Conservation (phyloP, 1,140 invertebrate genomes). For the Hyles vespertilio region DNA sequence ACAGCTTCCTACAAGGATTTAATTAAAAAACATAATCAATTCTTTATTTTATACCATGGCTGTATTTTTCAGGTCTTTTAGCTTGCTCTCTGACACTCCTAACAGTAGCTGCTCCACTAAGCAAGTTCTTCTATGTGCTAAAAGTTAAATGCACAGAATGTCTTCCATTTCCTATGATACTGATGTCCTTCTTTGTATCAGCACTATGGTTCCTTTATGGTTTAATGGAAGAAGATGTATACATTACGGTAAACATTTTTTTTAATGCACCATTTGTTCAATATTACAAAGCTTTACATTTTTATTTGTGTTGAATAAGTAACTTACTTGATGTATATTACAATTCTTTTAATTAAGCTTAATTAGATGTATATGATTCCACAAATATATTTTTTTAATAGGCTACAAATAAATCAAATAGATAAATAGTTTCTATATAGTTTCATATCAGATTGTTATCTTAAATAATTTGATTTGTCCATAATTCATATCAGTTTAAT, state of each 20-base stretch:
- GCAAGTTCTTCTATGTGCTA: conserved; percentile 85
- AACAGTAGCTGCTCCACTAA: conserved; percentile 87
- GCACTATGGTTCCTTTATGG: conserved; percentile 87
- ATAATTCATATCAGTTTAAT: too few species aligned
- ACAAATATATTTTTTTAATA: too few species aligned
- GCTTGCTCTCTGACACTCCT: conserved; percentile 84
- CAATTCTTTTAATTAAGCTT: too few species aligned
- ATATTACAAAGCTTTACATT: too few species aligned
- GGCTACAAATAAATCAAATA: too few species aligned
- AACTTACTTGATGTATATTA: too few species aligned
- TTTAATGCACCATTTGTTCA: too few species aligned
- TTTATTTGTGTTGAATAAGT: too few species aligned
- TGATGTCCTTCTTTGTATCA: conserved; percentile 84
- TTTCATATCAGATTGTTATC: too few species aligned
- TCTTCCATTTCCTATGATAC: conserved; percentile 87
- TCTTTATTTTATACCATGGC: not conserved
- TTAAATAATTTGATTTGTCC: too few species aligned
- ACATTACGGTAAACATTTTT: conserved; percentile 78
- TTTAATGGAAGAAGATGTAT: conserved; percentile 81
- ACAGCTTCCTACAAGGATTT: not conserved
- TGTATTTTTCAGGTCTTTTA: conserved; percentile 74
- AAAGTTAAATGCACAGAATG: conserved; percentile 84
- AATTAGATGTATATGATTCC: too few species aligned
- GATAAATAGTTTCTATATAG: too few species aligned
- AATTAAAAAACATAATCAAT: conserved; percentile 8